phyloP scores from a whole-genome alignment of 2,888 invertebrate genomes.

The Silvanus unidentatus region DNA sequence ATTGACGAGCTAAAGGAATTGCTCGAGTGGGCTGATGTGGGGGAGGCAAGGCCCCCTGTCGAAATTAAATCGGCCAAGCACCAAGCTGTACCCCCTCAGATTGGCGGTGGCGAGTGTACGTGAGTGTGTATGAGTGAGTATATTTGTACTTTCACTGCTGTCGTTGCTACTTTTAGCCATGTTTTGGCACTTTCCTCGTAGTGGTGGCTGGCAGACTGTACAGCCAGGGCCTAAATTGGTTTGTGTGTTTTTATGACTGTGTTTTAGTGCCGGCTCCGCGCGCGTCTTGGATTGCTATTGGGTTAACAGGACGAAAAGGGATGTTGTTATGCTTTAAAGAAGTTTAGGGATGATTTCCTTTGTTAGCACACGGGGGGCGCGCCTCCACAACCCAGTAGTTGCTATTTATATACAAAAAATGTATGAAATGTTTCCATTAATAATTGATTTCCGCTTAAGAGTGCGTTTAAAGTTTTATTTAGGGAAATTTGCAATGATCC shows the following conservation, averaged over 20 bases:
- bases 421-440: no score
- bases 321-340: slow-evolving; percentile 34
- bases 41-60: slow-evolving; percentile 27
- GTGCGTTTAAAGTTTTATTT: no score
- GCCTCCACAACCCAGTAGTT: no score
- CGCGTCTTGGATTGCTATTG: slow-evolving; percentile 47
- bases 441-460: no score
- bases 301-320: slow-evolving; percentile 44
- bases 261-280: slow-evolving; percentile 48
- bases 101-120: neutral
- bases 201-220: slow-evolving; percentile 47
- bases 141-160: neutral
- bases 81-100: slow-evolving; percentile 14
- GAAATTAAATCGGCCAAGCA: slow-evolving; percentile 43
- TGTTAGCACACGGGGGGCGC: no score
- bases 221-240: slow-evolving; percentile 44
- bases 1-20: slow-evolving; percentile 36
- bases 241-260: slow-evolving; percentile 50
- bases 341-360: no score
- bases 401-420: no score
- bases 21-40: neutral
- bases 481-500: no score
- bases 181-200: slow-evolving; percentile 13
- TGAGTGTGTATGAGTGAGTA: neutral
- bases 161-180: slow-evolving; percentile 5